phyloP scores from a whole-genome alignment of 2,888 invertebrate genomes.

The Nesidiocoris tenuis region DNA sequence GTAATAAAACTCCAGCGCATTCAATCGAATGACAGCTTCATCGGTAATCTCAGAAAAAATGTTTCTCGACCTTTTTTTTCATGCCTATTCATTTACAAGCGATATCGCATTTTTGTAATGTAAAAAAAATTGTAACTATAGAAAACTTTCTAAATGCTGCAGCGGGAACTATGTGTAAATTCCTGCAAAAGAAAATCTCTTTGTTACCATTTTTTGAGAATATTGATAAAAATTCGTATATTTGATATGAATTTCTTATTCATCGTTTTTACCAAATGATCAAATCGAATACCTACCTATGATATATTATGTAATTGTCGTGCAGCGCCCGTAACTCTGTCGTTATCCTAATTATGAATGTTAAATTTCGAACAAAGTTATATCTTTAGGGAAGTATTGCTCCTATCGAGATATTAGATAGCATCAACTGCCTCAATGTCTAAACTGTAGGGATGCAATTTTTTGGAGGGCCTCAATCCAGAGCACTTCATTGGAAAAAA shows the following conservation, averaged over 20 bases:
- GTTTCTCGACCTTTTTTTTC: neutral
- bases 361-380: neutral
- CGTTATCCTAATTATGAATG: neutral
- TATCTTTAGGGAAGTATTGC: neutral
- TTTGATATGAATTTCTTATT: constrained; percentile 22
- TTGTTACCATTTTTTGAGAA: constrained; percentile 17
- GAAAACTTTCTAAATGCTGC: neutral
- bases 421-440: no score
- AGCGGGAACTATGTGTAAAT: no score
- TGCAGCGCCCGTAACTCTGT: neutral
- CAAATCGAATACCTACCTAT: neutral
- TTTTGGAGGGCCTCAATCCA: no score
- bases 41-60: neutral
- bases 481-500: no score
- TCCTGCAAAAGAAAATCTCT: neutral
- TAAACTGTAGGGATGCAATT: no score
- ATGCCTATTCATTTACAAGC: neutral
- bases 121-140: constrained; percentile 6
- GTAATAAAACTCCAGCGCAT: neutral
- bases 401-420: no score
- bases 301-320: neutral
- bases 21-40: neutral
- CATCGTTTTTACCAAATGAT: constrained; percentile 10
- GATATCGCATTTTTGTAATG: neutral
- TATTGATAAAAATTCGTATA: constrained; percentile 6